Percentiles rank a stretch among this genome's conserved stretches.
Evolutionary conservation across 2,113 vertebrate species (phyloP).

Genomic region (Hyaena hyaena): DNA sequence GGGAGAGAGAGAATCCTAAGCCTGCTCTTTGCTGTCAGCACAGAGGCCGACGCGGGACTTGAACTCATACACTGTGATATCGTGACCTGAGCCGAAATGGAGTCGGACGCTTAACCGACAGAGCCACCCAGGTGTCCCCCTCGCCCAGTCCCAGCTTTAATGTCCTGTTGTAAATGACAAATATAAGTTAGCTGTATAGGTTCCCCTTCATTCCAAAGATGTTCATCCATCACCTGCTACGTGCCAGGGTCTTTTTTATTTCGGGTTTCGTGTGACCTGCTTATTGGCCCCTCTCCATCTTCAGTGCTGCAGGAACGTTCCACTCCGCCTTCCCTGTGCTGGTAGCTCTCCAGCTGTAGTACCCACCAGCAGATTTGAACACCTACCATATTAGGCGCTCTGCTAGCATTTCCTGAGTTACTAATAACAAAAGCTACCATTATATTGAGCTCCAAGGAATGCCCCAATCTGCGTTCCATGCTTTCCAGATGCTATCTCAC

Average conservation of each 20-base stretch:
- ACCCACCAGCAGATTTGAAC: neutral
- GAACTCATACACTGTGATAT: no score
- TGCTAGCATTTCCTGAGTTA: neutral
- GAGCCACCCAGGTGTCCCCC: no score
- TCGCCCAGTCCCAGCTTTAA: neutral
- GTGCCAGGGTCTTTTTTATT: neutral
- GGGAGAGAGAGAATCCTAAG: no score
- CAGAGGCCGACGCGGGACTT: no score
- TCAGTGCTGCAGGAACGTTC: neutral
- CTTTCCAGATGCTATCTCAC: neutral
- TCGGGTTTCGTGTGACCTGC: neutral
- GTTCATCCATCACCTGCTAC: neutral
- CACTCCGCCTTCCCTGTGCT: neutral
- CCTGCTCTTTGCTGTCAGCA: no score
- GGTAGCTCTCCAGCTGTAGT: neutral
- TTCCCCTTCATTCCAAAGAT: neutral
- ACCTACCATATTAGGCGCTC: neutral
- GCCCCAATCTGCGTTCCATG: neutral
- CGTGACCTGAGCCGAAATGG: no score
- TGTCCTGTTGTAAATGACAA: neutral
- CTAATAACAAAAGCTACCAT: neutral
- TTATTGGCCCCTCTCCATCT: neutral
- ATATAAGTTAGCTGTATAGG: neutral
- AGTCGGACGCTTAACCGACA: no score
- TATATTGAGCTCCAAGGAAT: neutral